phyloP scores from a whole-genome alignment of 2,888 invertebrate species.

The Stenurella melanura region DNA sequence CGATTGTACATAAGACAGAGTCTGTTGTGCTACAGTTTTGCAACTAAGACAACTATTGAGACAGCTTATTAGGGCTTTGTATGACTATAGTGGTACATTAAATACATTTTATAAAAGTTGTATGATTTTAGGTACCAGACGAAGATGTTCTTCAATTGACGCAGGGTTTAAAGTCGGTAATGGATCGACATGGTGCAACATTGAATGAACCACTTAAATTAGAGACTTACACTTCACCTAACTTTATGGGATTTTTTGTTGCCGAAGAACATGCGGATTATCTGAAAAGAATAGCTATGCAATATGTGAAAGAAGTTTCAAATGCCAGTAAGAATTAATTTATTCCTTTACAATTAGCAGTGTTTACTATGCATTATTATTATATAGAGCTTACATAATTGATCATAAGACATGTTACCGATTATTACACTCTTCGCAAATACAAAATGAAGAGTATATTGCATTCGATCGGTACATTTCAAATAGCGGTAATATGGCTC shows the following conservation, averaged over 20 bases:
- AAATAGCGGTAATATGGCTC: too few species aligned
- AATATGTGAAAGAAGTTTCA: slow-evolving; percentile 87
- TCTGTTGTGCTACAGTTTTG: too few species aligned
- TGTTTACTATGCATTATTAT: not conserved
- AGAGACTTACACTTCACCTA: slow-evolving; percentile 89
- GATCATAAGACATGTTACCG: too few species aligned
- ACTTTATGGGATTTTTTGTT: slow-evolving; percentile 94
- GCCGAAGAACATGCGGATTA: slow-evolving; percentile 88
- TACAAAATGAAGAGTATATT: too few species aligned
- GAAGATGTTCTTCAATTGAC: slow-evolving; percentile 82
- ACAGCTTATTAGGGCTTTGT: too few species aligned
- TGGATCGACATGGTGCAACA: slow-evolving; percentile 81
- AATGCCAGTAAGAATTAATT: slow-evolving; percentile 79
- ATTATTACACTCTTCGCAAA: too few species aligned
- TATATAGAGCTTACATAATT: too few species aligned
- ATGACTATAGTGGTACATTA: too few species aligned
- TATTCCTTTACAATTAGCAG: not conserved
- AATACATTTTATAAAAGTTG: not conserved
- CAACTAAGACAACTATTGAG: too few species aligned
- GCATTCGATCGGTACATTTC: too few species aligned
- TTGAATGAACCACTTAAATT: slow-evolving; percentile 81
- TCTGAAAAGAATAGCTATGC: slow-evolving; percentile 85
- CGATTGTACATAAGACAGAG: too few species aligned
- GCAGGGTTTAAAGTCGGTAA: slow-evolving; percentile 83
- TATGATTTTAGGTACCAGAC: slow-evolving; percentile 81